These are phyloP conservation scores for Philopotamus ludificatus DNA, from an alignment of 1,140 invertebrate species.

Conservation along the genomic window DNA sequence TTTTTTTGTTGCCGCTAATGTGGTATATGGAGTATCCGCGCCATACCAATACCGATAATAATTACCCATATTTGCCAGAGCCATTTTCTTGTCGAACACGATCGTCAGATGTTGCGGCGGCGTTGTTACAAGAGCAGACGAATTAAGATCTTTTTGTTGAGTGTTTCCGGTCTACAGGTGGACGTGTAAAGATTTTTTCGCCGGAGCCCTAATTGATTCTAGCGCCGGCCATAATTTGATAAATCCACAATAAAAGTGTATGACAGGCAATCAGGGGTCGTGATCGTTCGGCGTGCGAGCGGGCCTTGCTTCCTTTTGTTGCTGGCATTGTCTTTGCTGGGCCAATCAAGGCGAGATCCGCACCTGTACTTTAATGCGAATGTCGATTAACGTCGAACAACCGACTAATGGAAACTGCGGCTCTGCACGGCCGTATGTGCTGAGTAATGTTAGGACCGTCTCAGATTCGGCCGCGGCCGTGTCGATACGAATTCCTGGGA, in stretches of 20 bases:
- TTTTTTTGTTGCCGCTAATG: too few species aligned
- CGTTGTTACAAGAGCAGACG: too few species aligned
- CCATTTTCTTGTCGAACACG: too few species aligned
- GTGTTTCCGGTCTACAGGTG: not conserved
- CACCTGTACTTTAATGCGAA: constrained; percentile 22
- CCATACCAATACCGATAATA: too few species aligned
- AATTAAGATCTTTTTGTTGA: not conserved
- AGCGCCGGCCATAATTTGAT: constrained; percentile 6
- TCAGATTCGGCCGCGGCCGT: not conserved
- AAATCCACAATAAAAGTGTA: constrained; percentile 10
- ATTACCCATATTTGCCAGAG: too few species aligned
- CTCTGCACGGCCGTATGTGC: not conserved
- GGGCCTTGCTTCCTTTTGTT: not conserved
- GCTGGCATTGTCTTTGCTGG: constrained; percentile 9
- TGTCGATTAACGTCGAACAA: constrained; percentile 21
- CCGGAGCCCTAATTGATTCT: constrained; percentile 7
- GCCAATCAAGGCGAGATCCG: not conserved
- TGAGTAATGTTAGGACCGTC: not conserved
- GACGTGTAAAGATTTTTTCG: constrained; percentile 1
- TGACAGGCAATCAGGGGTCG: constrained; percentile 7
- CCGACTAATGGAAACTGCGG: constrained; percentile 13
- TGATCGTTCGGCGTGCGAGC: not conserved
- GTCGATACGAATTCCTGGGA: too few species aligned
- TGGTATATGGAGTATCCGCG: too few species aligned
- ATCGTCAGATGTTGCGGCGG: too few species aligned